Evolutionary conservation across 2,888 invertebrate species (phyloP), one percentile per base, ranked within the genome.

Genomic region (Glomeris marginata): DNA sequence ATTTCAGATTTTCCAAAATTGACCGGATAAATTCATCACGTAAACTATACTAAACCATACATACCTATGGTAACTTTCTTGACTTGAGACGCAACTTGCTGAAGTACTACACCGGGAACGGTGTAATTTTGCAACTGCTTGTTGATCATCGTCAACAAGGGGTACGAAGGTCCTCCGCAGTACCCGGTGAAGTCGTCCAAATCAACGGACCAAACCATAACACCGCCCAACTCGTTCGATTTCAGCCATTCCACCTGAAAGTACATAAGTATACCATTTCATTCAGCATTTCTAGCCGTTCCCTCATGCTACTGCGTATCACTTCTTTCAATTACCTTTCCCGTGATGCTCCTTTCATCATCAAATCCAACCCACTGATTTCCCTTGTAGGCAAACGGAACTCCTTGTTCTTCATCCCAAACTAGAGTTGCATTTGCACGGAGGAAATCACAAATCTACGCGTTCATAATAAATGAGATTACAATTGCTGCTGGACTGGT

Each of bases 141-240:
- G 57, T 79, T 81, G 74, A 92, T 81, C 0, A 91, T 80, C 49
- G 78, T 83, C 53, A 92, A 78, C 42, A 94, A 72, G 0, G 94
- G 94, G 66, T 83, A 94, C 63, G 86, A 88, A 41, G 86, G 87
- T 48, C 81, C 80, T 10, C 91, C 90, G 61, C 94, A 94, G 52
- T 60, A 62, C 10, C 91, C 91, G 55, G 79, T 73, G 72, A 92
- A 94, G 67, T 94, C 94, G 62, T 94, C 94, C 87, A 92, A 84
- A 62, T 94, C 92, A 22, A 92, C 76, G 0, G 91, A 91, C 92
- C 92, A 94, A 45, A 94, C 82, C 88, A 94, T 94, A 50, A 92
- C 87, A 18, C 94, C 94, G 38, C 90, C 92, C 57, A 88, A 88
- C 22, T 87, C 90, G 75, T 87, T 85, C 63, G 88, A 86, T 65